Evolutionary conservation across 2,797 vertebrate genomes (phyloP).

Genomic region (Uromys caudimaculatus): DNA sequence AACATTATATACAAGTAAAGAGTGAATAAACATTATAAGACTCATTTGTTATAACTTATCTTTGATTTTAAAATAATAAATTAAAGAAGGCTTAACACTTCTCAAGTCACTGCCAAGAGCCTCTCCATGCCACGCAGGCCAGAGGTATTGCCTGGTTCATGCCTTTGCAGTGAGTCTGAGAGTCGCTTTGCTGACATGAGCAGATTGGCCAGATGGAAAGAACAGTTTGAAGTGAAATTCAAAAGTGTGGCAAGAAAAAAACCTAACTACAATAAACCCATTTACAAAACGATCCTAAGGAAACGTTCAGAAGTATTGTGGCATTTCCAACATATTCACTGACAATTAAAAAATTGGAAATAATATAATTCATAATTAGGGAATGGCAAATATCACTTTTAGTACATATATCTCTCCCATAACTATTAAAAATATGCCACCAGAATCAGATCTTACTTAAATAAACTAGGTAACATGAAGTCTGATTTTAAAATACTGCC

Average conservation of each 20-base stretch:
- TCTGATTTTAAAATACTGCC: constrained; percentile 14
- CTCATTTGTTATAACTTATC: not conserved
- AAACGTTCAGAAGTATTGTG: constrained; percentile 40
- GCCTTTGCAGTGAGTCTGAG: not conserved
- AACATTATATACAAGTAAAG: not conserved
- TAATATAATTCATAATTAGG: not conserved
- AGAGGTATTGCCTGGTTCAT: not conserved
- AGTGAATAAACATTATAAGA: constrained; percentile 36
- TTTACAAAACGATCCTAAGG: constrained; percentile 40
- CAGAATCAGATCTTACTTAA: not conserved
- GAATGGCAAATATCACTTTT: not conserved
- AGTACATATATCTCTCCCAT: not conserved
- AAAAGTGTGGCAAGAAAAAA: constrained; percentile 26
- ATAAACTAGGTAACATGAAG: not conserved
- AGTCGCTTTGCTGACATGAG: not conserved
- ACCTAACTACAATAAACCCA: constrained; percentile 35
- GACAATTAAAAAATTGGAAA: not conserved
- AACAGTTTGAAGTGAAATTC: constrained; percentile 21
- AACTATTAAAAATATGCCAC: constrained; percentile 12
- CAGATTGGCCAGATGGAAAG: constrained; percentile 15
- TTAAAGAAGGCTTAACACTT: not conserved
- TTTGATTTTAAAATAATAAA: constrained; percentile 44
- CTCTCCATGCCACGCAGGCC: not conserved
- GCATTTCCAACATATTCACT: not conserved
- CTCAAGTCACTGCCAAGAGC: not conserved